Evolutionary conservation across 2,888 invertebrate genomes (phyloP).

Genomic region (Dolichomitus sp.): DNA sequence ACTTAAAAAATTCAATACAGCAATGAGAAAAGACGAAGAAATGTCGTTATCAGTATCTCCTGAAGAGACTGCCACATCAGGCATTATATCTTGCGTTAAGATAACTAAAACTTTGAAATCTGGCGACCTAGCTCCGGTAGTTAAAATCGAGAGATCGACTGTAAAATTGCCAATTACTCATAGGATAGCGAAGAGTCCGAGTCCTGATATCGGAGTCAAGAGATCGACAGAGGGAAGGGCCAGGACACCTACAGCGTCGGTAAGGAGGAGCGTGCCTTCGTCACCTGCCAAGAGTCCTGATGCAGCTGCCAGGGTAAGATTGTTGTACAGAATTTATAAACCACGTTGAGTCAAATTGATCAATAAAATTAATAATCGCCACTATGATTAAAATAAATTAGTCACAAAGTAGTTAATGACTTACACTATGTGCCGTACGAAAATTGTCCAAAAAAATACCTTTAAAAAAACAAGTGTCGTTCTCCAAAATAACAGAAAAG

Average conservation of each 20-base stretch:
- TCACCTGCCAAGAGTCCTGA: slow-evolving; percentile 76
- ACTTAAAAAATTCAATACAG: slow-evolving; percentile 54
- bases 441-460: too few species aligned
- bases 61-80: slow-evolving; percentile 32
- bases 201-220: slow-evolving; percentile 72
- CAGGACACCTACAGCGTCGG: slow-evolving; percentile 49
- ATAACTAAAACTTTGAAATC: slow-evolving; percentile 62
- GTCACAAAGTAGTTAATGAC: too few species aligned
- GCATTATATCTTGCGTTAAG: slow-evolving; percentile 57
- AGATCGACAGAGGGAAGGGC: slow-evolving; percentile 67
- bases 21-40: slow-evolving; percentile 39
- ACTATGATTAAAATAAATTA: neutral
- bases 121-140: slow-evolving; percentile 55
- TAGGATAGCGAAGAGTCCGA: slow-evolving; percentile 77
- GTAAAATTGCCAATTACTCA: slow-evolving; percentile 67
- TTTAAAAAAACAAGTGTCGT: too few species aligned
- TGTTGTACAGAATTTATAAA: neutral
- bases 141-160: slow-evolving; percentile 64
- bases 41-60: slow-evolving; percentile 10
- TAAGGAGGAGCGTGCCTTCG: slow-evolving; percentile 71
- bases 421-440: too few species aligned
- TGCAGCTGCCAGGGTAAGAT: slow-evolving; percentile 71
- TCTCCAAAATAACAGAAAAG: too few species aligned
- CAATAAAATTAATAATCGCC: neutral
- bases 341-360: neutral